These are phyloP conservation scores for Enhydra lutris DNA, from an alignment of 2,113 vertebrate genomes.

Conservation along the genomic window DNA sequence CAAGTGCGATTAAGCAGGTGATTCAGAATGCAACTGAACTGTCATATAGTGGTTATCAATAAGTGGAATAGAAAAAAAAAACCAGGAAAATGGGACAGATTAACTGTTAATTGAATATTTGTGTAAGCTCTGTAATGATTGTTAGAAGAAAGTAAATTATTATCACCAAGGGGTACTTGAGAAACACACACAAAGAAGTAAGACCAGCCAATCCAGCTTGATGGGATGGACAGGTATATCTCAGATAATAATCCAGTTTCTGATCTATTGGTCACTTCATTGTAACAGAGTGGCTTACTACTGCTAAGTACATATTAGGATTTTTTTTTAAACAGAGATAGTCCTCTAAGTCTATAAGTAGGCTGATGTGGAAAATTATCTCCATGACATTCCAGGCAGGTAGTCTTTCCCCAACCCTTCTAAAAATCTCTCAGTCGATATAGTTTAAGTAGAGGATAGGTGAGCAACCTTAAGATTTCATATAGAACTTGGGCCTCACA, in stretches of 20 bases:
- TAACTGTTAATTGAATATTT: slow-evolving; percentile 10
- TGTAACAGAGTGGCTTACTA: neutral
- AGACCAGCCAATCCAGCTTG: neutral
- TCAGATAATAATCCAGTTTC: neutral
- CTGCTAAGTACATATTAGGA: neutral
- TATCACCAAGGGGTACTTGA: neutral
- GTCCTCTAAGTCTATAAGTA: neutral
- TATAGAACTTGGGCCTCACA: neutral
- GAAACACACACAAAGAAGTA: neutral
- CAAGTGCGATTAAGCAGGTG: neutral
- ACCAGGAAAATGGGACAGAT: neutral
- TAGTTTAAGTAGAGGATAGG: neutral
- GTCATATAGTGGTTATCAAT: neutral
- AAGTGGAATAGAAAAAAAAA: neutral
- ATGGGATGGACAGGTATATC: neutral
- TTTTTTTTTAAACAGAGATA: neutral
- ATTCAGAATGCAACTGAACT: neutral
- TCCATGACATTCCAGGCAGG: neutral
- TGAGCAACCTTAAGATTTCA: slow-evolving; percentile 30
- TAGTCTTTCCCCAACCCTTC: neutral
- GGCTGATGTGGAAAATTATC: neutral
- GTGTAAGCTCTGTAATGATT: neutral
- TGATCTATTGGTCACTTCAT: neutral
- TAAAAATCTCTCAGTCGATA: neutral
- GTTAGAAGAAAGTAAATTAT: neutral